Evolutionary conservation across 2,797 vertebrate genomes (phyloP).

Genomic region (Oreortyx pictus): DNA sequence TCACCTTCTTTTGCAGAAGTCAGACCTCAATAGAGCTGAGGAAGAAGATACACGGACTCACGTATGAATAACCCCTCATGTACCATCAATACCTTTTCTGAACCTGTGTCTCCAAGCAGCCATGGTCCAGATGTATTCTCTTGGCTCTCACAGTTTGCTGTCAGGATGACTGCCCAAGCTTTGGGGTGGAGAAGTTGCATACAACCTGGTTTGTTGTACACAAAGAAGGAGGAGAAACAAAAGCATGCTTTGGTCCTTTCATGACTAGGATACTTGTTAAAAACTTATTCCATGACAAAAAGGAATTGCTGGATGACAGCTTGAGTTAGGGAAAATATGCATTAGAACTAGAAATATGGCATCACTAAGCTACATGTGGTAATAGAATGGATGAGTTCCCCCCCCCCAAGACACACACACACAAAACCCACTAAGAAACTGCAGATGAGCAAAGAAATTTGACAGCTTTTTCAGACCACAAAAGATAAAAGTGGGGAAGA

Average conservation of each 20-base stretch:
- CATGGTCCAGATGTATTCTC: background rate
- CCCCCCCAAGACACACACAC: background rate
- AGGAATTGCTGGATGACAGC: background rate
- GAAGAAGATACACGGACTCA: background rate
- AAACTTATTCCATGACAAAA: background rate
- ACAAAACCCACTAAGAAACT: background rate
- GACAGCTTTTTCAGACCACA: background rate
- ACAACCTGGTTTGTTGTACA: background rate
- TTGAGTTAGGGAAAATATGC: background rate
- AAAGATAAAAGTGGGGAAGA: background rate
- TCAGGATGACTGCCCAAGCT: background rate
- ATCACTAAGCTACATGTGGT: background rate
- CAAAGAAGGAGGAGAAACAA: background rate
- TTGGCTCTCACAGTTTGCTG: fast-evolving
- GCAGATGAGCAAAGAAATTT: fast-evolving
- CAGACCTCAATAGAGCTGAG: background rate
- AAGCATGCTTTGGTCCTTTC: background rate
- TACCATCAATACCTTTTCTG: background rate
- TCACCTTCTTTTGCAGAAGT: background rate
- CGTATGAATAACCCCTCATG: background rate
- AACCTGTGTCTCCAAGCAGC: background rate
- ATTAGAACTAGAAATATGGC: background rate
- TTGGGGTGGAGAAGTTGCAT: background rate
- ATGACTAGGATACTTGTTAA: background rate
- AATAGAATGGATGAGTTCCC: background rate